A percentile compares a stretch with the other conserved stretches of the same genome.
Conservation (phyloP, 2,113 vertebrate genomes). For the Rattus norvegicus region GRCr8 NC_086029.1:80127001-80127500, state of each 20-base stretch:
- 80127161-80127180: background rate
- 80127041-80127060: background rate
- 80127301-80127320: background rate
- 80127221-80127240: background rate
- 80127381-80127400: background rate
- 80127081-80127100: background rate
- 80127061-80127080: background rate
- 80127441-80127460: background rate
- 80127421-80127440: background rate
- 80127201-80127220: background rate
- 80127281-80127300: accelerated
- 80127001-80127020: background rate
- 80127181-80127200: background rate
- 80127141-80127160: background rate
- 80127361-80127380: background rate
- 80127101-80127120: background rate
- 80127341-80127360: background rate
- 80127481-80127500: background rate
- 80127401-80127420: background rate
- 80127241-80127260: background rate
- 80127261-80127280: background rate
- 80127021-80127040: background rate
- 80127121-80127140: background rate
- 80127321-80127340: background rate
- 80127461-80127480: background rate